Evolutionary conservation across 2,888 invertebrate genomes (phyloP), one percentile per base, ranked within the genome.

Genomic region (Chromoteleia sp.): DNA sequence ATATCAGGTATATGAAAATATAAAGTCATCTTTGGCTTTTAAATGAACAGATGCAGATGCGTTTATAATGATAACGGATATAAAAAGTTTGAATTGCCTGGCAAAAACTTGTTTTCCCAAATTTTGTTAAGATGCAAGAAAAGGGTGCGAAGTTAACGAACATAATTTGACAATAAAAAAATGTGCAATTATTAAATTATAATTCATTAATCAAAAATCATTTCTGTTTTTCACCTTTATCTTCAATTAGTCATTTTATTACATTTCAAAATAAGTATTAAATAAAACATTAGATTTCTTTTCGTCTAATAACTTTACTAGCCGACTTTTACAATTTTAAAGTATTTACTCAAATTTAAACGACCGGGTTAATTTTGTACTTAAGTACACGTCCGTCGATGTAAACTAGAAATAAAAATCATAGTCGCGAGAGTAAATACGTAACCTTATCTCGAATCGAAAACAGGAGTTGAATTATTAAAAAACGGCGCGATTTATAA

Each of bases 71-170:
- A 36, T 21, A 21, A 63, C 33, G 15, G 10, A 41, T 48, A 48
- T 33, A 63, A 33, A 48, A 63, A 48, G 33, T 19, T 36, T 36
- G 17, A 54, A 54, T 54, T 19, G 36, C 15, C 17, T 50, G 48
- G 12, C 48, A 19, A 48, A n/a, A 21, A 21, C 48, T 48, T 45
- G 8, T 17, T 45, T 45, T 45, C 19, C 19, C n/a, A 17, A 45
- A 45, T 45, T 17, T 17, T 17, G 15, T 45, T 12, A 39, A 39
- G 39, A 39, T 12, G 1, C 12, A 12, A 39, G 12, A 33, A 39
- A 39, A 2, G 12, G 12, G 12, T 14, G 14, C 39, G 39, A 39
- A 39, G 14, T 12, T 39, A 39, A 7, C n/a, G 39, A 33, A 8
- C 10, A 6, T 33, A 33, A 33, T 33, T 5, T n/a, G n/a, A n/a